Base-by-base conservation (phyloP, 2,113 vertebrate genomes). In the Triplophysa rosa region DNA sequence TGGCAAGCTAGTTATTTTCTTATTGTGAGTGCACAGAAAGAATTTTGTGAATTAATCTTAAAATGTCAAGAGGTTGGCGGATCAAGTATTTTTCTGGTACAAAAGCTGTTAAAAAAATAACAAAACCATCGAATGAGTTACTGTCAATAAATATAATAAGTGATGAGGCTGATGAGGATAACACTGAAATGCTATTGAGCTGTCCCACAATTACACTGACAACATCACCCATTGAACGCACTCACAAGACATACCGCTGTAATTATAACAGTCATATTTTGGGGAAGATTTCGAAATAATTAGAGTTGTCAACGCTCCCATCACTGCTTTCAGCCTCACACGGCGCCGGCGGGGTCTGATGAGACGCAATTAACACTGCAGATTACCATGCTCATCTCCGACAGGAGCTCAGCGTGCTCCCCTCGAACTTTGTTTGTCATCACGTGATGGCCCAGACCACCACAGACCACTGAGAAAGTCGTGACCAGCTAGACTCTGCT, bases 331-430 rank as follows among this genome's bases (percentile, higher is more conserved):
- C 75, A 84, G 87, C 81, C 80, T 86, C 86, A 74, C 81, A 71
- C 49, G 54, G 78, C 29, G 80, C 70, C 47, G 62, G 21, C 64
- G 61, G 79, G 85, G 88, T 86, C 88, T 89, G 90, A 88, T 81
- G 86, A 88, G 88, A 84, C 87, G 79, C 88, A 88, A 91, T 91
- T 89, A 93, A 87, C 85, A 80, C 89, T 77, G 75, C 75, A 86
- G 87, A 89, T 90, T 87, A 90, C 82, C 16, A 69, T 83, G 86
- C 86, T 80, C 88, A 64, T 37, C 78, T 85, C 84, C 82, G 72
- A 82, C 77, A 64, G 83, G 82, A 83, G 79, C 80, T 63, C 79
- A 65, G 83, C 80, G 80, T 84, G 68, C 47, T 79, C 84, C 77
- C 71, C 40, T 59, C 80, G 76, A 76, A 77, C 45, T 7, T 68